phyloP scores from a whole-genome alignment of 2,888 invertebrate genomes.

The Acrobeloides nanus region DNA sequence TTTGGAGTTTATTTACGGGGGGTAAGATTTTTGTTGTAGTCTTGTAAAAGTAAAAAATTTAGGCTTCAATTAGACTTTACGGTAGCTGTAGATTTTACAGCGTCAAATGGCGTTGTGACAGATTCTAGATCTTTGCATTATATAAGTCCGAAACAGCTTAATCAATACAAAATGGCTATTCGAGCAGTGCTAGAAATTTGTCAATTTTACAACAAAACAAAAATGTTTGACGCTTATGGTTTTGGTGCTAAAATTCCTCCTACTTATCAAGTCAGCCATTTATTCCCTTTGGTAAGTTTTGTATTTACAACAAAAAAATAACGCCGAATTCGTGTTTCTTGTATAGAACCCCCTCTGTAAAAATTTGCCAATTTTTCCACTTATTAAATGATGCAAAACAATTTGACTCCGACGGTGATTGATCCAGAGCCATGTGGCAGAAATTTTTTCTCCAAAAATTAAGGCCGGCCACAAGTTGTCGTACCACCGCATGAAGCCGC shows the following conservation, averaged over 20 bases:
- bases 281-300: conserved; percentile 57
- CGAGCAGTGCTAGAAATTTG: conserved; percentile 40
- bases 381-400: too few relatives aligned
- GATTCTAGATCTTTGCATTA: conserved; percentile 55
- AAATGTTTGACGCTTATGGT: conserved; percentile 60
- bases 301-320: too few relatives aligned
- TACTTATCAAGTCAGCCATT: conserved; percentile 58
- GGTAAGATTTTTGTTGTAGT: conserved; percentile 44
- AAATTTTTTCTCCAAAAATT: too few relatives aligned
- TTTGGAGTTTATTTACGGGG: conserved; percentile 62
- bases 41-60: conserved; percentile 3
- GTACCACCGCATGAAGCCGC: too few relatives aligned
- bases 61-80: conserved; percentile 58
- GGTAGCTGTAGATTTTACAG: conserved; percentile 59
- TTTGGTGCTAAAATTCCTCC: conserved; percentile 61
- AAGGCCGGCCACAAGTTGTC: too few relatives aligned
- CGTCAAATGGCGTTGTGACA: conserved; percentile 57
- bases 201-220: conserved; percentile 53
- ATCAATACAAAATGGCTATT: conserved; percentile 58
- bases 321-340: too few relatives aligned
- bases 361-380: too few relatives aligned
- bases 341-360: too few relatives aligned
- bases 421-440: too few relatives aligned
- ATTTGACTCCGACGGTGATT: too few relatives aligned
- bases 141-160: conserved; percentile 55